These are phyloP conservation scores for Melanotaenia maccullochi DNA, from an alignment of 2,797 vertebrate genomes.

Conservation along the genomic window DNA sequence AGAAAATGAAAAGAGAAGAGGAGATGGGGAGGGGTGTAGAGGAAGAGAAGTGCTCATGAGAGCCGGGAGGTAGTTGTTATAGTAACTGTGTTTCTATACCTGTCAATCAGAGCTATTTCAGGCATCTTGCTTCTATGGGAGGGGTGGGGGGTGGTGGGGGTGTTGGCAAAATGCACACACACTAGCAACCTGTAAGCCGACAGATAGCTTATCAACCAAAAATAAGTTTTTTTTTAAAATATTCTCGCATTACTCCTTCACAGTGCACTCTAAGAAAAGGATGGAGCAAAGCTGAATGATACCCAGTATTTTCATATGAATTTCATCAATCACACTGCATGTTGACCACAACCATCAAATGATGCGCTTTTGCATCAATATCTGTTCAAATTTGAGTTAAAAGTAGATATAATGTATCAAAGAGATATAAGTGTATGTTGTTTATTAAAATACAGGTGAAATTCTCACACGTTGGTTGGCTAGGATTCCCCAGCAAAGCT, in stretches of 20 bases:
- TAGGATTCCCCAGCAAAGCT: not conserved
- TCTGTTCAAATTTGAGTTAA: not conserved
- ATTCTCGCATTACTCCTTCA: conserved; percentile 38
- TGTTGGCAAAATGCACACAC: conserved; percentile 23
- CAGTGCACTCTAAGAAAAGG: conserved; percentile 9
- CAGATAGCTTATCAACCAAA: conserved; percentile 42
- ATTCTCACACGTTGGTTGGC: not conserved
- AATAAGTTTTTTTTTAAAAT: conserved; percentile 37
- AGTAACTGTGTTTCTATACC: conserved; percentile 80
- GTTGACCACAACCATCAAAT: not conserved
- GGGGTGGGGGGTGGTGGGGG: not conserved
- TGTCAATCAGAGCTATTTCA: conserved; percentile 81
- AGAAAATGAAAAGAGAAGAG: conserved; percentile 54
- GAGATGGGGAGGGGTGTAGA: conserved; percentile 36
- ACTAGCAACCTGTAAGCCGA: conserved; percentile 42
- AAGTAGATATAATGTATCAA: not conserved
- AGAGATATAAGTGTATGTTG: not conserved
- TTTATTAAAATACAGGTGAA: not conserved
- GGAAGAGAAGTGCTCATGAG: conserved; percentile 58
- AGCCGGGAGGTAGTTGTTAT: conserved; percentile 81
- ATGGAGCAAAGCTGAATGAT: conserved; percentile 17
- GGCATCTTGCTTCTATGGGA: conserved; percentile 64
- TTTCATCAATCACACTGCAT: not conserved
- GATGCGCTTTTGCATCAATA: too few species aligned
- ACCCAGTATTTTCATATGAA: conserved; percentile 8